Evolutionary conservation across 2,113 vertebrate species (phyloP).

Genomic region (Halcyon malimbica): DNA sequence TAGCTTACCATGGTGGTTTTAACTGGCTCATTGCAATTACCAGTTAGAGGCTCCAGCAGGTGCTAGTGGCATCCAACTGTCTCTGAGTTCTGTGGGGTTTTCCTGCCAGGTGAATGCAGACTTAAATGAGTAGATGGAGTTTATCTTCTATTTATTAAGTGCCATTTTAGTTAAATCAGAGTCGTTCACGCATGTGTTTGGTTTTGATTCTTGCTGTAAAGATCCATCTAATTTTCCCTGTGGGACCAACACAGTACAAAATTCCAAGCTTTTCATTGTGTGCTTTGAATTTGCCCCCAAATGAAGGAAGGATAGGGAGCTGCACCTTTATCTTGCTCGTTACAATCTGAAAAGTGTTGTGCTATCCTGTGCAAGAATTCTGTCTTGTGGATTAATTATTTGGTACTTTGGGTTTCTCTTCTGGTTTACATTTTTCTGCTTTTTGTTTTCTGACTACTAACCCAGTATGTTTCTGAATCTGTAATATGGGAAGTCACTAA

Average conservation of each 20-base stretch:
- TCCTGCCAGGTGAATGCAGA: background rate
- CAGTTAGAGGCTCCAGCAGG: background rate
- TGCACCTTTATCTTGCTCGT: background rate
- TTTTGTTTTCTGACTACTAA: background rate
- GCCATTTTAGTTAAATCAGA: background rate
- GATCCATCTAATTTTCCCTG: background rate
- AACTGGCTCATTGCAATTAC: background rate
- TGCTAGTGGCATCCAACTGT: background rate
- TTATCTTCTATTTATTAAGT: background rate
- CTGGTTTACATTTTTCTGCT: background rate
- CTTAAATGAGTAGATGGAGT: background rate
- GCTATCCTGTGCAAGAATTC: background rate
- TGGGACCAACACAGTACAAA: background rate
- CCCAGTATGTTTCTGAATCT: background rate
- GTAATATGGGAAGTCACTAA: background rate
- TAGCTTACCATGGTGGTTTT: background rate
- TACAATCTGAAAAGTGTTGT: background rate
- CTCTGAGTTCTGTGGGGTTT: rapidly evolving
- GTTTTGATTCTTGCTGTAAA: background rate
- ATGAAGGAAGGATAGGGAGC: background rate
- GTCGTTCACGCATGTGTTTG: background rate
- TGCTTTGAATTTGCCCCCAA: background rate
- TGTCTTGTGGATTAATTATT: background rate
- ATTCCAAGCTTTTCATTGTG: background rate
- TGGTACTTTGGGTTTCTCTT: background rate